These are phyloP conservation scores for Drosophila prosaltans DNA, from an alignment of 1,140 invertebrate species.

Conservation along the genomic window DNA sequence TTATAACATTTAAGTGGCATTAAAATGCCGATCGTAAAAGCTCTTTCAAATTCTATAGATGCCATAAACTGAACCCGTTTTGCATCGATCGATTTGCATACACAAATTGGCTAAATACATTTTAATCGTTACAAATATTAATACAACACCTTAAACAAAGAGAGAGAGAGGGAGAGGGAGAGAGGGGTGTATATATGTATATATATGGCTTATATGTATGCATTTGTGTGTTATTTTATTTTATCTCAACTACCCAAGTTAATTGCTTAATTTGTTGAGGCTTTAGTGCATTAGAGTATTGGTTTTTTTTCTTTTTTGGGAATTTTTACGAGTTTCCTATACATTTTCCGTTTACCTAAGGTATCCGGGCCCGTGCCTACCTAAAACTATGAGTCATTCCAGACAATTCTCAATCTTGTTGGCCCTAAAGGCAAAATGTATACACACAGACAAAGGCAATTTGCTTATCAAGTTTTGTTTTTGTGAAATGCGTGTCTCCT, in stretches of 20 bases:
- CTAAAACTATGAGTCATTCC: constrained; percentile 34
- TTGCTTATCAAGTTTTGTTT: constrained; percentile 62
- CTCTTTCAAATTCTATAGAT: constrained; percentile 8
- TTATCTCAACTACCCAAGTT: constrained; percentile 76
- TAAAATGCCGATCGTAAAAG: constrained; percentile 57
- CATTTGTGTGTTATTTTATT: background rate
- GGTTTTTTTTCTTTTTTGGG: background rate
- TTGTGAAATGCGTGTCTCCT: constrained; percentile 74
- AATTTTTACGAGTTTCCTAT: constrained; percentile 16
- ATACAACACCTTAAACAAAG: constrained; percentile 40
- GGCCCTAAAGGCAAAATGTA: background rate
- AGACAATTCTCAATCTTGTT: constrained; percentile 20
- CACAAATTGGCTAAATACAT: constrained; percentile 64
- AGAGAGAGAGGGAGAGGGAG: background rate
- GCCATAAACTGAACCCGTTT: constrained; percentile 40
- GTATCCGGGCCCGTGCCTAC: constrained; percentile 3
- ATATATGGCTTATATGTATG: no score
- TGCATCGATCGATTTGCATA: constrained; percentile 53
- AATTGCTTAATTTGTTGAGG: constrained; percentile 74
- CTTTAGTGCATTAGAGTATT: constrained; percentile 45
- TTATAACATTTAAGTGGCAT: constrained; percentile 69
- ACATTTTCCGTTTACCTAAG: constrained; percentile 35
- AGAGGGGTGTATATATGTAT: background rate
- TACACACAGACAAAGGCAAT: constrained; percentile 44
- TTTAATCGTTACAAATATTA: constrained; percentile 66